Evolutionary conservation across 2,888 invertebrate species (phyloP), one percentile per base, ranked within the genome.

Genomic region (Parthenolecanium corni): DNA sequence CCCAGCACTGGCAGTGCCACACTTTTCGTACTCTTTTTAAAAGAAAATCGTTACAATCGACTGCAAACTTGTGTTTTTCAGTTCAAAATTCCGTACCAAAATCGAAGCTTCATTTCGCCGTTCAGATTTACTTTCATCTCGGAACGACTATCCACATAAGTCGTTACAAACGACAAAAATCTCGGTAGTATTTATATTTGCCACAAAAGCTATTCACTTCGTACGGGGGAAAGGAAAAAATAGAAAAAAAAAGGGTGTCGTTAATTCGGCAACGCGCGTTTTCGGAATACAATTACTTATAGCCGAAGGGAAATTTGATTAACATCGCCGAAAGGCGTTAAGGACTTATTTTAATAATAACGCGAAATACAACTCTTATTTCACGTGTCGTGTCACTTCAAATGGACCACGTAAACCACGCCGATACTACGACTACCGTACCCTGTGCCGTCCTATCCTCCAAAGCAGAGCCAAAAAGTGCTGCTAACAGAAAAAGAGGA

Each of bases 271-370:
- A n/a, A 42, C 56, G 40, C 23, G 36, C 49, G 49, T 49, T 49
- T 42, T 56, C 56, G 56, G 42, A 56, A 56, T 42, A 56, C 56
- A 56, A 56, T 56, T 56, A 56, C 56, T 44, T 56, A n/a, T n/a
- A 56, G 56, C 56, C 56, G 56, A 23, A 56, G 56, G 56, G 42
- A 24, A 44, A 56, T 56, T 56, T 56, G 44, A 56, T 56, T 56
- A 56, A 44, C 56, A 56, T 56, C 14, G 56, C 56, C 56, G 42
- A 44, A 56, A 56, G 56, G 56, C 56, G 56, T 56, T 25, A 31
- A 9, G 42, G 56, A 56, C 56, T 56, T 56, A 56, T 56, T 56
- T 56, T 31, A 31, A 31, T 31, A 31, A 31, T 9, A 53, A 53
- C 40, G 38, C 36, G 38, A 38, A 53, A 38, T 53, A 53, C 53